These are phyloP conservation scores for Blastobasis lacticolella DNA, from an alignment of 2,888 invertebrate species.

Conservation along the genomic window DNA sequence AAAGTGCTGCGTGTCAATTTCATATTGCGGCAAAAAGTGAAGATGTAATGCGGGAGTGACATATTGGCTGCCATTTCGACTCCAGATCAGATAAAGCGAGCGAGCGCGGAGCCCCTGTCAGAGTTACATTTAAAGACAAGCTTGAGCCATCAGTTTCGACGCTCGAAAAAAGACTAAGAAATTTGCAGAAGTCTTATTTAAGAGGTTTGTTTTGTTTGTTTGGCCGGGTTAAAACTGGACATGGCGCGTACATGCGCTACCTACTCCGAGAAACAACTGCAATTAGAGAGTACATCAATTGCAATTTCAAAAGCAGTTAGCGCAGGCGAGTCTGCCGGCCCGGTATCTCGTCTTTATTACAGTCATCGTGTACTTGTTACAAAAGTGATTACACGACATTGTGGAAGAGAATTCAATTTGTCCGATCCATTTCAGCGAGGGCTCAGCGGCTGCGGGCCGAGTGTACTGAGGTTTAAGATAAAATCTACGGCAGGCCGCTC, in stretches of 20 bases:
- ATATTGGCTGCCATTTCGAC: constrained; percentile 24
- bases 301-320: constrained; percentile 14
- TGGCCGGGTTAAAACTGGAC: no score
- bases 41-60: constrained; percentile 4
- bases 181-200: no score
- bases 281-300: constrained; percentile 9
- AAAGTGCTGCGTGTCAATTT: constrained; percentile 32
- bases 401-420: constrained; percentile 54
- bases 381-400: constrained; percentile 37
- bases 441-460: constrained; percentile 28
- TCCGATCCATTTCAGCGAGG: constrained; percentile 39
- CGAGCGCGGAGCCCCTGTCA: constrained; percentile 24
- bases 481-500: constrained; percentile 48
- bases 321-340: constrained; percentile 4
- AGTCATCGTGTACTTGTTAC: constrained; percentile 30
- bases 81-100: constrained; percentile 26
- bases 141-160: constrained; percentile 25
- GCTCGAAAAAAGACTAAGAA: constrained; percentile 25
- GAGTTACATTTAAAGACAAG: constrained; percentile 35
- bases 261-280: constrained; percentile 14
- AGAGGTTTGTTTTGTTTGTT: no score
- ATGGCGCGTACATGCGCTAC: no score
- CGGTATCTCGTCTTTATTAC: constrained; percentile 18
- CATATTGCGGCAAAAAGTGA: background rate
- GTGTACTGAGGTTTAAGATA: constrained; percentile 47